A percentile compares a stretch with the other conserved stretches of the same genome.
Conservation (phyloP, 2,113 vertebrate genomes). For the Prietella phreatophila region DNA sequence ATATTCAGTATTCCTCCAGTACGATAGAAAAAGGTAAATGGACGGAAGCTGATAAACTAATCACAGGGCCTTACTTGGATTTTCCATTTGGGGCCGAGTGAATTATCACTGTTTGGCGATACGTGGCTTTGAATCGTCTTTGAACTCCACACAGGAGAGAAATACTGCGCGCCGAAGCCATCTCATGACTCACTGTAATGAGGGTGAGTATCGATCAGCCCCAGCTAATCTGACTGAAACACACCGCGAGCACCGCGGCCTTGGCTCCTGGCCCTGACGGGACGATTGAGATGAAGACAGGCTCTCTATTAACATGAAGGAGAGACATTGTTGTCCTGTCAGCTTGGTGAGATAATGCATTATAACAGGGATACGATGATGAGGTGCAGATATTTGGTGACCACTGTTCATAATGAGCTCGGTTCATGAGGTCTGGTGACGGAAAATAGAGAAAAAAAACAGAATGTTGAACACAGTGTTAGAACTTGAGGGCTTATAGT, state of each 20-base stretch:
- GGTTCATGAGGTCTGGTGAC: neutral
- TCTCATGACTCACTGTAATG: slow-evolving; percentile 73
- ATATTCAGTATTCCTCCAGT: neutral
- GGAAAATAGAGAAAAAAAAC: neutral
- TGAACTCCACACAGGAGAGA: slow-evolving; percentile 75
- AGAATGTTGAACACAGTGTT: neutral
- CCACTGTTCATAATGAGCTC: neutral
- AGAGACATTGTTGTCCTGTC: slow-evolving; percentile 25
- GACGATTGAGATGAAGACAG: slow-evolving; percentile 36
- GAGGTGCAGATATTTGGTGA: neutral
- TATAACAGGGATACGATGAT: neutral
- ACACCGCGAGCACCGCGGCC: slow-evolving; percentile 66
- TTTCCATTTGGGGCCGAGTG: neutral
- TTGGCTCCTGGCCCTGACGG: slow-evolving; percentile 64
- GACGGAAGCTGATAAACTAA: neutral
- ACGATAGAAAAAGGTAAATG: neutral
- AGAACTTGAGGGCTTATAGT: neutral
- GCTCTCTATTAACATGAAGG: slow-evolving; percentile 5
- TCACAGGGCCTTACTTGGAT: neutral
- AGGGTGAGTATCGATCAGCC: slow-evolving; percentile 77
- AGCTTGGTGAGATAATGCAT: slow-evolving; percentile 3
- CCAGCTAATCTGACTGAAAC: slow-evolving; percentile 85
- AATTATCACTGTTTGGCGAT: neutral
- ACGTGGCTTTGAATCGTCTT: slow-evolving; percentile 87
- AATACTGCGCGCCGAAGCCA: slow-evolving; percentile 71